Percentiles rank a stretch among this genome's conserved stretches.
Evolutionary conservation across 1,140 invertebrate species (phyloP).

Genomic region (Eueides isabella): DNA sequence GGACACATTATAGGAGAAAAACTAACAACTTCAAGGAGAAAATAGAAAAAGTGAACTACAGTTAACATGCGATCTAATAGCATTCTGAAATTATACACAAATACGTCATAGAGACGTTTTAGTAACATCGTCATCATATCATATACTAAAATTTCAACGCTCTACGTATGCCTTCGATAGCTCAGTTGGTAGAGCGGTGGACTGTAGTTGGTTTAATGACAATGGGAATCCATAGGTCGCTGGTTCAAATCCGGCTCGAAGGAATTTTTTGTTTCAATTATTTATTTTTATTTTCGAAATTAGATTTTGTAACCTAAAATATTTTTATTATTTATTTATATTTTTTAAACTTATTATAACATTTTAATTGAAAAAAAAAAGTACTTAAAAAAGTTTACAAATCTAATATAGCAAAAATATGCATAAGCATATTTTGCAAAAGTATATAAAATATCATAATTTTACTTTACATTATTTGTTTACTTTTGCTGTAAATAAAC

Average conservation of each 20-base stretch:
- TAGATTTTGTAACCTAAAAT: background rate
- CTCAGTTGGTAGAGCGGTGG: slow-evolving; percentile 82
- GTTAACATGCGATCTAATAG: slow-evolving; percentile 12
- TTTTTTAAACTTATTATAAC: background rate
- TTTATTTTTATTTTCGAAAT: background rate
- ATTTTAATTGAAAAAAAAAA: no score
- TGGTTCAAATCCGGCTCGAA: slow-evolving; percentile 78
- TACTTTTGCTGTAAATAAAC: no score
- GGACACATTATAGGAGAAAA: slow-evolving; percentile 12
- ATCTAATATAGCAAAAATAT: no score
- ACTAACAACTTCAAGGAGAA: background rate
- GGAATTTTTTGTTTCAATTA: slow-evolving; percentile 36
- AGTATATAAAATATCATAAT: background rate
- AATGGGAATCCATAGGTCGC: slow-evolving; percentile 77
- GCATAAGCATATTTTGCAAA: no score
- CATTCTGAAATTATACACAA: background rate
- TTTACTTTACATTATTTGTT: background rate
- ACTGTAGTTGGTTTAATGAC: slow-evolving; percentile 62
- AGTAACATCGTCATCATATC: background rate
- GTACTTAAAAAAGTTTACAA: no score
- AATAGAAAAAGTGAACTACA: background rate
- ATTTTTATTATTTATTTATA: background rate
- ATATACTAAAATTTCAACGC: background rate
- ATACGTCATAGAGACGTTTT: background rate
- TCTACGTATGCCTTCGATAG: slow-evolving; percentile 64